phyloP scores from a whole-genome alignment of 2,888 invertebrate genomes.

The Polydrusus cervinus region DNA sequence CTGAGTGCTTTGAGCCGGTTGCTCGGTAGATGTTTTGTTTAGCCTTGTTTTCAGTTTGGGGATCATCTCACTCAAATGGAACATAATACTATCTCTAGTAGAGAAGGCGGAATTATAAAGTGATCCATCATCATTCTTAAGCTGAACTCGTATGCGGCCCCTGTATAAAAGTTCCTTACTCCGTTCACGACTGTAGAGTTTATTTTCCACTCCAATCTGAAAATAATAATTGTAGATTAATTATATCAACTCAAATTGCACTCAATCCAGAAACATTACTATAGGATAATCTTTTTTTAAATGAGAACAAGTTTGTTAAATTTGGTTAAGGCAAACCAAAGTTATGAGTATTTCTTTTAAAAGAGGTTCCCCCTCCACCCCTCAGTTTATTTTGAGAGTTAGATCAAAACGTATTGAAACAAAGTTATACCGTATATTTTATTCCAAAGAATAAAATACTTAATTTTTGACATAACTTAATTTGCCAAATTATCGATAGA shows the following conservation, averaged over 20 bases:
- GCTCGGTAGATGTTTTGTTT: constrained; percentile 70
- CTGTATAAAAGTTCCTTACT: constrained; percentile 90
- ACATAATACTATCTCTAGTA: constrained; percentile 84
- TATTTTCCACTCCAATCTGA: constrained; percentile 92
- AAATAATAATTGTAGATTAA: constrained; percentile 71
- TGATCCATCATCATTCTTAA: constrained; percentile 92
- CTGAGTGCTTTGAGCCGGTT: constrained; percentile 61
- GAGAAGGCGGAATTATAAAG: constrained; percentile 82
- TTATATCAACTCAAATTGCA: neutral
- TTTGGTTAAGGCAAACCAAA: too few species aligned
- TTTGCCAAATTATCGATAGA: too few species aligned
- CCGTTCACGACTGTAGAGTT: constrained; percentile 91
- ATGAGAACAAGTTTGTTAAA: too few species aligned
- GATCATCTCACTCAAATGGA: constrained; percentile 84
- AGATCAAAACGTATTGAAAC: too few species aligned
- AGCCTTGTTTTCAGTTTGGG: constrained; percentile 92
- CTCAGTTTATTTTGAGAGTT: too few species aligned
- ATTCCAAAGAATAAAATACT: too few species aligned
- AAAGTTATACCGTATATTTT: too few species aligned
- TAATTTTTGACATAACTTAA: too few species aligned
- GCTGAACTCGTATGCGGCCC: constrained; percentile 93
- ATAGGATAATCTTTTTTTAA: too few species aligned
- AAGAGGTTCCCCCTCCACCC: too few species aligned
- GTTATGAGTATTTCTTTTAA: too few species aligned
- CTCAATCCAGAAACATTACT: too few species aligned